phyloP scores from a whole-genome alignment of 2,113 vertebrate species.

The Perca schrenkii region DNA sequence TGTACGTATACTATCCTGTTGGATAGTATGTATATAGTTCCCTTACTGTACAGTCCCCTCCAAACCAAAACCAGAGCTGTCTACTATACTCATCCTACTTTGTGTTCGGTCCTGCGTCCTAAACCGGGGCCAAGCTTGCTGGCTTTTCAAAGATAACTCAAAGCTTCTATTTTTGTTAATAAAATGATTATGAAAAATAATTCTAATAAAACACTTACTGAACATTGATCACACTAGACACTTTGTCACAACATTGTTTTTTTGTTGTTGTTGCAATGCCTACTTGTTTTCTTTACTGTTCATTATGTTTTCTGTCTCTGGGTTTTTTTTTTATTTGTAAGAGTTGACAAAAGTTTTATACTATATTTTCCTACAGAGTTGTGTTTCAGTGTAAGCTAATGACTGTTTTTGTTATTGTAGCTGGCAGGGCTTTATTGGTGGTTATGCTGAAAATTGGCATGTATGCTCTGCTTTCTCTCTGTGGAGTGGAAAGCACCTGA shows the following conservation, averaged over 20 bases:
- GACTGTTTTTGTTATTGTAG: slow-evolving; percentile 66
- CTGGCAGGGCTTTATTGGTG: slow-evolving; percentile 55
- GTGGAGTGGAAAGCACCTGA: slow-evolving; percentile 39
- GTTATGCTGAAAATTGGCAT: slow-evolving; percentile 61
- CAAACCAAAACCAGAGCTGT: slow-evolving; percentile 80
- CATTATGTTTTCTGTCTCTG: slow-evolving; percentile 56
- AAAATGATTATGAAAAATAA: slow-evolving; percentile 76
- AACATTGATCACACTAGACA: slow-evolving; percentile 83
- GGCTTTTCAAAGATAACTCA: slow-evolving; percentile 82
- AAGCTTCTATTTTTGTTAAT: slow-evolving; percentile 89
- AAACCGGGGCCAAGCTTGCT: slow-evolving; percentile 63
- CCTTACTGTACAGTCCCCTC: slow-evolving; percentile 76
- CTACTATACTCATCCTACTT: slow-evolving; percentile 70
- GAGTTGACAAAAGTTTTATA: slow-evolving; percentile 82
- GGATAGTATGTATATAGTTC: slow-evolving; percentile 78
- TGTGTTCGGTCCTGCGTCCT: slow-evolving; percentile 53
- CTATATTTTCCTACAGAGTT: slow-evolving; percentile 86
- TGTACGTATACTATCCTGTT: slow-evolving; percentile 72
- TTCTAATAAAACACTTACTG: slow-evolving; percentile 80
- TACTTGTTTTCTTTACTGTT: slow-evolving; percentile 61
- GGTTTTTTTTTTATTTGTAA: slow-evolving; percentile 70
- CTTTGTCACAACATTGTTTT: slow-evolving; percentile 75
- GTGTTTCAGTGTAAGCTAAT: slow-evolving; percentile 78
- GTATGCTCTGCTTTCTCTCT: slow-evolving; percentile 8
- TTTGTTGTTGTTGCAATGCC: slow-evolving; percentile 70